phyloP scores from a whole-genome alignment of 2,797 vertebrate species.

The Mareca strepera region DNA sequence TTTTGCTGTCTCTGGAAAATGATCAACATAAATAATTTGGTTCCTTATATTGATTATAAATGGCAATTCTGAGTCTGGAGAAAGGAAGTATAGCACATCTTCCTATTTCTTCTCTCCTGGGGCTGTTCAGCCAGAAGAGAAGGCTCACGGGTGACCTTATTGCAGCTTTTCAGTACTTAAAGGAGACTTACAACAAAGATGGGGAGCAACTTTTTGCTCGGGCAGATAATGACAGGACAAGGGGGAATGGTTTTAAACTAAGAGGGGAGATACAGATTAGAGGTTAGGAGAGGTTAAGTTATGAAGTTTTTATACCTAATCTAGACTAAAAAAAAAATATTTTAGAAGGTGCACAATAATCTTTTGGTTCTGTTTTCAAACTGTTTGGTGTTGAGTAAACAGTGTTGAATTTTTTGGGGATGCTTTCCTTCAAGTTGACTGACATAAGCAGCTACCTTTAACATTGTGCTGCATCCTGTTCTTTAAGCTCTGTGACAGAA shows the following conservation, averaged over 20 bases:
- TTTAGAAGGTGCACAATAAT: not conserved
- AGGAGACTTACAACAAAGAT: too few species aligned
- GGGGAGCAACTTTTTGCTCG: too few species aligned
- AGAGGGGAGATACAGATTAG: too few species aligned
- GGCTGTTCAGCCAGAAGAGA: too few species aligned
- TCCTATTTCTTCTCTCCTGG: too few species aligned
- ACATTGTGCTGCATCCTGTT: not conserved
- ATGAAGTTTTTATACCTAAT: not conserved
- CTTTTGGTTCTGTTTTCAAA: not conserved
- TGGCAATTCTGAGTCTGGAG: not conserved
- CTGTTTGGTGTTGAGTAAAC: not conserved
- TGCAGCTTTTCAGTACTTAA: too few species aligned
- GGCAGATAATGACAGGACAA: too few species aligned
- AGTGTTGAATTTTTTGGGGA: not conserved
- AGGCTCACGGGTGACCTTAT: too few species aligned
- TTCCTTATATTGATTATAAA: not conserved
- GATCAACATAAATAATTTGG: not conserved
- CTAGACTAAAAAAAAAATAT: not conserved
- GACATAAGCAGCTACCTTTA: not conserved
- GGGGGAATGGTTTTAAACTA: too few species aligned
- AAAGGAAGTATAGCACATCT: not conserved
- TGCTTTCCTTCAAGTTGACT: not conserved
- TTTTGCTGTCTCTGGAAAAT: not conserved
- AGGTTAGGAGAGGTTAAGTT: not conserved
- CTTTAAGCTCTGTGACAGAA: not conserved